Evolutionary conservation across 2,797 vertebrate species (phyloP).

Genomic region (Anabacerthia variegaticeps): DNA sequence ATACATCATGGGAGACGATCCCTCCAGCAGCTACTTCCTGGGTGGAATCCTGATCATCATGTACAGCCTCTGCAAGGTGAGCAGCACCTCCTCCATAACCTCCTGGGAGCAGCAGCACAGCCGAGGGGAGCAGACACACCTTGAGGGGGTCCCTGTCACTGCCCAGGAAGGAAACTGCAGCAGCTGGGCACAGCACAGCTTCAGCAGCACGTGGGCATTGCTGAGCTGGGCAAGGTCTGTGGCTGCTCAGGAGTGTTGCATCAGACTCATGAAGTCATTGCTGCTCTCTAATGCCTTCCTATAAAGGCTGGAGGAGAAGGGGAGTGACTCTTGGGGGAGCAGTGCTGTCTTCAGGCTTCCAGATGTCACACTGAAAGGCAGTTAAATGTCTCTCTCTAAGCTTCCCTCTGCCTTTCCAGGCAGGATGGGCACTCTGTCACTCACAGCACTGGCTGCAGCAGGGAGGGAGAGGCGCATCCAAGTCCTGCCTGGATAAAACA

Average conservation of each 20-base stretch:
- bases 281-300: background rate
- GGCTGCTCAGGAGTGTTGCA: slow-evolving; percentile 18
- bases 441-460: background rate
- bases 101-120: background rate
- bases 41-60: slow-evolving; percentile 92
- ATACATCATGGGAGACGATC: slow-evolving; percentile 96
- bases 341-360: background rate
- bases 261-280: slow-evolving; percentile 57
- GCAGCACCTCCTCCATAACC: background rate
- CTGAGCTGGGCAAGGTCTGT: background rate
- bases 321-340: background rate
- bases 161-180: background rate
- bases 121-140: background rate
- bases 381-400: background rate
- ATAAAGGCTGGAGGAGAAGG: background rate
- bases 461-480: too few species aligned
- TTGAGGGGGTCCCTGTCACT: background rate
- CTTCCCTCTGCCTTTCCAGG: background rate
- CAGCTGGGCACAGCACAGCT: background rate
- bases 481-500: background rate
- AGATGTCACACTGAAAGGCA: background rate
- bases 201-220: background rate
- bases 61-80: slow-evolving; percentile 96
- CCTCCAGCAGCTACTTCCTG: slow-evolving; percentile 92
- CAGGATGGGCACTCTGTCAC: background rate